Percentiles rank a stretch among this genome's conserved stretches.
Conservation (phyloP, 2,888 invertebrate species). For the Operophtera brumata region DNA sequence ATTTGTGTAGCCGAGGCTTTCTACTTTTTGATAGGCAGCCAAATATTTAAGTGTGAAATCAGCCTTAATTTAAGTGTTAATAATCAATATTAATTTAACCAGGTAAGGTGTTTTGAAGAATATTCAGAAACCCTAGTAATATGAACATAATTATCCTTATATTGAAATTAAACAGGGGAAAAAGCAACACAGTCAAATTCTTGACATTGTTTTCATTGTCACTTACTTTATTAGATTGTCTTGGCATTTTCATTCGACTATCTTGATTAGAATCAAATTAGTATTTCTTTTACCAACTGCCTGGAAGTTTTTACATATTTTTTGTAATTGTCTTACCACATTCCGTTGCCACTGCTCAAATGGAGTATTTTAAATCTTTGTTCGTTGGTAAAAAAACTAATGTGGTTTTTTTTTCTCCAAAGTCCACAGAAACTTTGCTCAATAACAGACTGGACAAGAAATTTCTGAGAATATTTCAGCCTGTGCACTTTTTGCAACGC, state of each 20-base stretch:
- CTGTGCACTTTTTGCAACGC: background rate
- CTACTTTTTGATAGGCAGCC: too few species aligned
- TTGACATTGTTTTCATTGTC: background rate
- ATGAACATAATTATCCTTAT: too few species aligned
- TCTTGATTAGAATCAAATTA: background rate
- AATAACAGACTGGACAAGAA: slow-evolving; percentile 6
- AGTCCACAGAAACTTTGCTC: background rate
- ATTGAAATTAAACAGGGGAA: background rate
- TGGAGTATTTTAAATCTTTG: background rate
- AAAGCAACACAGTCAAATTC: background rate
- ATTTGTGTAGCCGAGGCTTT: too few species aligned
- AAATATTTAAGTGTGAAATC: too few species aligned
- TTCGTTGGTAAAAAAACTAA: background rate
- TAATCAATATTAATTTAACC: too few species aligned
- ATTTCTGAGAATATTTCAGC: slow-evolving; percentile 7
- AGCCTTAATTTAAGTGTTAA: too few species aligned
- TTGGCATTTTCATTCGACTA: background rate
- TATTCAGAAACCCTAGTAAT: too few species aligned
- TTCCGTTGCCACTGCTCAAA: background rate
- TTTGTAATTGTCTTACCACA: background rate
- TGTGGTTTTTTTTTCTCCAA: background rate
- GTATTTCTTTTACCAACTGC: background rate
- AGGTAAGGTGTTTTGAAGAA: too few species aligned
- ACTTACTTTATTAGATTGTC: background rate
- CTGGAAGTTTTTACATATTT: background rate